These are phyloP conservation scores for Julus scandinavius DNA, from an alignment of 2,888 invertebrate species.

Conservation along the genomic window DNA sequence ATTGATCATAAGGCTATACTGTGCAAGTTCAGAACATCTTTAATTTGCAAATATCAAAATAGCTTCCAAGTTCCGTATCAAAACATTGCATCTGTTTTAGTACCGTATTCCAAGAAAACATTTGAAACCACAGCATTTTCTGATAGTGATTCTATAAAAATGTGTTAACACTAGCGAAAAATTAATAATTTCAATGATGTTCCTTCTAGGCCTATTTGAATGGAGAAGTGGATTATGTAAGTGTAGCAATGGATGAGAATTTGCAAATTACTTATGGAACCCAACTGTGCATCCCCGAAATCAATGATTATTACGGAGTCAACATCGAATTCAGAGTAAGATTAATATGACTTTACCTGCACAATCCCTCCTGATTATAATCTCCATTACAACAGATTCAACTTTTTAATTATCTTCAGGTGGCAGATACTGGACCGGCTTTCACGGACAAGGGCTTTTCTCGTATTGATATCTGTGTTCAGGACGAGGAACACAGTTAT, in stretches of 20 bases:
- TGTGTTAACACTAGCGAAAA: too few relatives aligned
- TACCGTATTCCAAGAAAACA: too few relatives aligned
- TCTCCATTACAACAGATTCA: not conserved
- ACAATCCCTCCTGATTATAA: not conserved
- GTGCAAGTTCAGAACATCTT: too few relatives aligned
- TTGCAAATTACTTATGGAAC: slow-evolving; percentile 55
- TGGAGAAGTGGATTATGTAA: slow-evolving; percentile 53
- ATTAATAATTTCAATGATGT: too few relatives aligned
- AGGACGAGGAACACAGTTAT: slow-evolving; percentile 55
- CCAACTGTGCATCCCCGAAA: slow-evolving; percentile 55
- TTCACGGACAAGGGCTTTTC: slow-evolving; percentile 54
- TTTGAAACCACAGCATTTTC: too few relatives aligned
- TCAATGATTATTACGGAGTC: slow-evolving; percentile 54
- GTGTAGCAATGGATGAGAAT: slow-evolving; percentile 56
- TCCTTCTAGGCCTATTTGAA: slow-evolving; percentile 48
- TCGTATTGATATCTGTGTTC: slow-evolving; percentile 55
- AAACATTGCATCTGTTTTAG: too few relatives aligned
- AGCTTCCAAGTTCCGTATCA: too few relatives aligned
- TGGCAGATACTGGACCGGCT: slow-evolving; percentile 54
- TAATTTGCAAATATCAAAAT: too few relatives aligned
- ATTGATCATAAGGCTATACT: too few relatives aligned
- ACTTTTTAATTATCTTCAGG: slow-evolving; percentile 44
- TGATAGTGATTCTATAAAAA: too few relatives aligned
- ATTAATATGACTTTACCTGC: not conserved
- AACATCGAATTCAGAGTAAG: slow-evolving; percentile 55